Conservation (phyloP, 35 echinoderm and acorn worm species). For the Ophiothrix spiculata region DNA sequence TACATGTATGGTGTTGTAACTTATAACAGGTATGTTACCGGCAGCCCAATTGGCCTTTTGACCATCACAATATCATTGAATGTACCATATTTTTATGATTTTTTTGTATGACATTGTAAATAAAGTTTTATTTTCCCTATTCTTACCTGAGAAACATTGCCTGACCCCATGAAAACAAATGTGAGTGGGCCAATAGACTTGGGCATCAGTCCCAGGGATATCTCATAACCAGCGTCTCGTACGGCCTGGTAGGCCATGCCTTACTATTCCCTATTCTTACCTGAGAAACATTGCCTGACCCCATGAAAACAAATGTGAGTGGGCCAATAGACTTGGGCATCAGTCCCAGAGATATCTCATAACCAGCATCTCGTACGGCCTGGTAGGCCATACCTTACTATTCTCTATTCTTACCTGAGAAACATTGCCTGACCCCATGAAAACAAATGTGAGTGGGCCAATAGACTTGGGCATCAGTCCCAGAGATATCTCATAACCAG, state of each 20-base stretch:
- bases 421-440: too few species aligned
- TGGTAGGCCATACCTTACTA: conserved; percentile 84
- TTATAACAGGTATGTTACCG: too few species aligned
- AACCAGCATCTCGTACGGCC: conserved; percentile 87
- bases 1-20: too few species aligned
- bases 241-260: conserved; percentile 90
- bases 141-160: conserved; percentile 91
- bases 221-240: conserved; percentile 92
- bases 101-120: too few species aligned
- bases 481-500: neutral
- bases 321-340: conserved; percentile 90
- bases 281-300: conserved; percentile 94
- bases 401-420: too few species aligned
- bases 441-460: neutral
- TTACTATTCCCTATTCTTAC: too few species aligned
- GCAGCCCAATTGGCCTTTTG: too few species aligned
- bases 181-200: conserved; percentile 89
- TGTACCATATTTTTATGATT: too few species aligned
- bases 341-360: conserved; percentile 76
- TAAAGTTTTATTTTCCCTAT: too few species aligned
- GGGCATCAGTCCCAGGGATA: conserved; percentile 71
- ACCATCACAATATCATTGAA: too few species aligned
- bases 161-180: conserved; percentile 95
- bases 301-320: conserved; percentile 93
- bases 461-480: neutral